phyloP scores from a whole-genome alignment of 2,797 vertebrate species.

The Anas acuta region DNA sequence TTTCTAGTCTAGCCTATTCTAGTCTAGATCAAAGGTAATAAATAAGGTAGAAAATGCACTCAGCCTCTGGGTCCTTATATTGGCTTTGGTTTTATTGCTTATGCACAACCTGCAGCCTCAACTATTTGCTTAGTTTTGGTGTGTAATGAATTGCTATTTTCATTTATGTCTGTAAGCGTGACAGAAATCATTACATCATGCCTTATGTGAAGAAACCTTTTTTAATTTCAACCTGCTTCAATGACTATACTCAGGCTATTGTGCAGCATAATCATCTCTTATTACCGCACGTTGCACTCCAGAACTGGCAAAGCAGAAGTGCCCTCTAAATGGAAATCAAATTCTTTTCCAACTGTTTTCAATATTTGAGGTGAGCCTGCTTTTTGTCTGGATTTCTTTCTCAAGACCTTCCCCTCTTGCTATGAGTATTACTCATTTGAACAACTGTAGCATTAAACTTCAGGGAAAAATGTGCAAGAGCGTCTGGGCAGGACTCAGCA shows the following conservation, averaged over 20 bases:
- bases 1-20: slow-evolving; percentile 37
- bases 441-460: not conserved
- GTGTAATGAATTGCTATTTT: slow-evolving; percentile 7
- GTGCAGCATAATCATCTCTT: not conserved
- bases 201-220: not conserved
- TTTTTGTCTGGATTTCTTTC: not conserved
- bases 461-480: not conserved
- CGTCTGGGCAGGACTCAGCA: slow-evolving; percentile 27
- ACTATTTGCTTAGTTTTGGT: not conserved
- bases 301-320: not conserved
- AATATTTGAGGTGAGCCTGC: not conserved
- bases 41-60: slow-evolving; percentile 37
- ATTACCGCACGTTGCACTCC: not conserved
- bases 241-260: not conserved
- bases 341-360: not conserved
- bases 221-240: slow-evolving; percentile 23
- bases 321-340: slow-evolving; percentile 1
- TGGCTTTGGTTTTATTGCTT: slow-evolving; percentile 29
- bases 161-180: slow-evolving; percentile 6
- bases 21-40: slow-evolving; percentile 38
- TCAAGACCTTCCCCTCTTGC: not conserved
- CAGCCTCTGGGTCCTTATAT: not conserved
- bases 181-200: slow-evolving; percentile 12
- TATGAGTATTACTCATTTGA: not conserved
- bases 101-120: not conserved